Evolutionary conservation across 2,888 invertebrate species (phyloP).

Genomic region (Sinopyrophorus schimmeli): DNA sequence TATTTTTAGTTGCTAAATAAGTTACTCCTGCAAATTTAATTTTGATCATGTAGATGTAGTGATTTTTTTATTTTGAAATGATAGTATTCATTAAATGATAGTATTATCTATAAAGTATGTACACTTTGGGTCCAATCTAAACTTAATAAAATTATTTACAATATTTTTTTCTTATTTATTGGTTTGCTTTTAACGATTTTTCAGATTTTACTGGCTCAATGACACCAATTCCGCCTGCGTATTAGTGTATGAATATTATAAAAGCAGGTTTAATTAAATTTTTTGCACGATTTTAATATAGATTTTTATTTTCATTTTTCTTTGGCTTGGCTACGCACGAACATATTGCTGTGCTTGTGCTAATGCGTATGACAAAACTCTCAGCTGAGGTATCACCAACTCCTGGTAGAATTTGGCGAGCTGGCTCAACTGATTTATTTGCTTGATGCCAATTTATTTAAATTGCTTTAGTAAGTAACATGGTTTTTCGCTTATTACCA

Average conservation of each 20-base stretch:
- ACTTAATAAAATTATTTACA: constrained; percentile 39
- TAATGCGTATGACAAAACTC: constrained; percentile 39
- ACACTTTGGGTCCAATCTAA: constrained; percentile 46
- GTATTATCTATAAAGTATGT: constrained; percentile 25
- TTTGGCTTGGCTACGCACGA: constrained; percentile 47
- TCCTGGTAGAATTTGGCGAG: constrained; percentile 54
- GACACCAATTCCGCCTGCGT: constrained; percentile 53
- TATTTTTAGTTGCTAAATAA: too few species aligned
- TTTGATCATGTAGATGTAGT: constrained; percentile 19
- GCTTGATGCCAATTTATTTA: constrained; percentile 44
- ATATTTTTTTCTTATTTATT: constrained; percentile 40
- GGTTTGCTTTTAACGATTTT: constrained; percentile 43
- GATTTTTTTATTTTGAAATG: constrained; percentile 11
- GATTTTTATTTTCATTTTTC: constrained; percentile 43
- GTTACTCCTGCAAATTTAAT: constrained; percentile 15
- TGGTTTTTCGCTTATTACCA: neutral
- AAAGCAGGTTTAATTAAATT: constrained; percentile 47
- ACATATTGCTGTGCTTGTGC: constrained; percentile 46
- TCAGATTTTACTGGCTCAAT: constrained; percentile 56
- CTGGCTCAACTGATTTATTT: constrained; percentile 54
- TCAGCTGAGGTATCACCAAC: constrained; percentile 48
- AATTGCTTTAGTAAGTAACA: constrained; percentile 26
- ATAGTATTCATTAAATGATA: constrained; percentile 2
- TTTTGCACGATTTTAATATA: constrained; percentile 38
- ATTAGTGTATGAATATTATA: constrained; percentile 42